Conservation (phyloP, 2,888 invertebrate genomes). For the Polydrusus cervinus region DNA sequence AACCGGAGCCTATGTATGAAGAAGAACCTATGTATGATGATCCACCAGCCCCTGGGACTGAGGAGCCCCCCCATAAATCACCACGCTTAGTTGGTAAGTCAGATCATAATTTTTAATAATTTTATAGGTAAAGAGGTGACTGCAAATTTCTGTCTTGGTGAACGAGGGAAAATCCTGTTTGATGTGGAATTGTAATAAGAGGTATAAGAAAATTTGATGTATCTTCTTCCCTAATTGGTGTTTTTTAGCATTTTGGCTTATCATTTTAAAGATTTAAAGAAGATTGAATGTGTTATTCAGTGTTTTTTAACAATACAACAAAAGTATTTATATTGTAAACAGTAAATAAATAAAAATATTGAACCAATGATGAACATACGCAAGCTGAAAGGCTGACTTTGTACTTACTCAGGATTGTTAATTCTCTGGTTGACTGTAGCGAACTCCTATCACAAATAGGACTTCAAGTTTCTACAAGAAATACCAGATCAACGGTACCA, state of each 20-base stretch:
- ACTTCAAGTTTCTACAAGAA: too few relatives aligned
- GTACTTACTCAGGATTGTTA: too few relatives aligned
- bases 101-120: conserved; percentile 3
- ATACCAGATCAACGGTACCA: too few relatives aligned
- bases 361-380: too few relatives aligned
- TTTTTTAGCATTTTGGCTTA: not conserved
- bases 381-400: too few relatives aligned
- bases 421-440: too few relatives aligned
- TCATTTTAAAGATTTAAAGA: not conserved
- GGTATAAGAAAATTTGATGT: not conserved
- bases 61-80: conserved; percentile 64
- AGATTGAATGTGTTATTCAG: too few relatives aligned
- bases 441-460: too few relatives aligned
- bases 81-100: conserved; percentile 66
- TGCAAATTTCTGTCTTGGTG: not conserved
- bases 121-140: not conserved
- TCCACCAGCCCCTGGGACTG: conserved; percentile 69
- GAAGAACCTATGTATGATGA: conserved; percentile 55
- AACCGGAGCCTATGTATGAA: conserved; percentile 22
- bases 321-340: too few relatives aligned
- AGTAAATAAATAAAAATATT: too few relatives aligned
- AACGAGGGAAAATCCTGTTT: not conserved
- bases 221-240: not conserved
- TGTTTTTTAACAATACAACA: too few relatives aligned
- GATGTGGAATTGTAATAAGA: not conserved